phyloP scores from a whole-genome alignment of 2,797 vertebrate genomes.

The Myotis daubentonii region DNA sequence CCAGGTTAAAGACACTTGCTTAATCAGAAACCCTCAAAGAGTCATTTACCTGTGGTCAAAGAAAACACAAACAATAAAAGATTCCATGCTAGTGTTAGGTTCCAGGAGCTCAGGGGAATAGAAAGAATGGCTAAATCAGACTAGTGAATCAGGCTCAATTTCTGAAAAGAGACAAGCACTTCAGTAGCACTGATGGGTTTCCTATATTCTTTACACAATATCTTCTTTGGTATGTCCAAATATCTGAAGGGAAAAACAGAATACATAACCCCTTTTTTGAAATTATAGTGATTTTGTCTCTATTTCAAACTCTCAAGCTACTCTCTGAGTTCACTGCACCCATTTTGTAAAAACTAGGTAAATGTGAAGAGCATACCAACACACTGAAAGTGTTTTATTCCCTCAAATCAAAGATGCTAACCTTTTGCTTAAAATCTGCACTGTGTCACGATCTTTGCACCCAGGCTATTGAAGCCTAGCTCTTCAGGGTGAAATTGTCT shows the following conservation, averaged over 20 bases:
- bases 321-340: background rate
- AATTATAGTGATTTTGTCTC: background rate
- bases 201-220: background rate
- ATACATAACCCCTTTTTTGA: background rate
- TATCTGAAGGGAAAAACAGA: background rate
- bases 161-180: background rate
- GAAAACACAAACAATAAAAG: background rate
- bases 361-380: background rate
- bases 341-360: background rate
- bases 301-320: background rate
- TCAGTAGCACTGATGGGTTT: background rate
- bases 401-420: constrained; percentile 28
- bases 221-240: background rate
- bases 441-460: constrained; percentile 13
- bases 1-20: background rate
- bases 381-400: background rate
- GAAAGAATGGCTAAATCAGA: background rate
- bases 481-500: constrained; percentile 49
- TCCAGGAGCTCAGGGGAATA: background rate
- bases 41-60: background rate
- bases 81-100: too few relatives aligned
- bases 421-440: background rate
- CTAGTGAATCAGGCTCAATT: background rate
- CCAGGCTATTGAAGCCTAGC: constrained; percentile 7
- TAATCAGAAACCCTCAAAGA: background rate